Percentiles rank a stretch among this genome's conserved stretches.
These are phyloP conservation scores for Acinonyx jubatus DNA, from an alignment of 2,113 vertebrate genomes.

Conservation along the genomic window DNA sequence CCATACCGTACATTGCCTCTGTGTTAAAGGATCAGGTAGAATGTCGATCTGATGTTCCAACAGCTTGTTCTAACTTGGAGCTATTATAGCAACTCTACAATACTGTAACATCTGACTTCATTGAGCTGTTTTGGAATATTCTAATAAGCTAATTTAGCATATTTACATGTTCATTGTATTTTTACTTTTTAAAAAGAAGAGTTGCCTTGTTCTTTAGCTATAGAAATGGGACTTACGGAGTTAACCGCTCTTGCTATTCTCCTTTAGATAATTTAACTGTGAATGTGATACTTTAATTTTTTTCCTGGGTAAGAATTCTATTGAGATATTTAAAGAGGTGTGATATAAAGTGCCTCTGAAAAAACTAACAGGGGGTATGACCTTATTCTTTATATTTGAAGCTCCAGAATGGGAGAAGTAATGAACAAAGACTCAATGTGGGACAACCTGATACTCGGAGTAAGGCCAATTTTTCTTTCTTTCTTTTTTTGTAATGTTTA, in stretches of 20 bases:
- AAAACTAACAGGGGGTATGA: constrained; percentile 16
- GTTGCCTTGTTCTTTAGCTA: neutral
- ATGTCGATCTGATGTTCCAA: neutral
- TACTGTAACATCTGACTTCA: neutral
- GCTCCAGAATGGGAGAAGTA: constrained; percentile 73
- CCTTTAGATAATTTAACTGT: constrained; percentile 36
- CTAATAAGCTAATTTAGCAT: neutral
- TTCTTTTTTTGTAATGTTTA: neutral
- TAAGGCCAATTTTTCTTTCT: constrained; percentile 72
- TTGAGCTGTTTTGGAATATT: neutral
- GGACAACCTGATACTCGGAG: constrained; percentile 68
- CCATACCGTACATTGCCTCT: neutral
- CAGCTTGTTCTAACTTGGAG: neutral
- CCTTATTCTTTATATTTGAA: constrained; percentile 76
- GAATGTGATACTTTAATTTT: constrained; percentile 37
- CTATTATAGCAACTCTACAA: neutral
- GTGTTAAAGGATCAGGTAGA: neutral
- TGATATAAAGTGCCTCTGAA: constrained; percentile 33
- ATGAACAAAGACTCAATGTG: constrained; percentile 57
- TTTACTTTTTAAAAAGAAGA: constrained; percentile 20
- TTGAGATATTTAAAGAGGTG: constrained; percentile 62
- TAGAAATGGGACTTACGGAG: neutral
- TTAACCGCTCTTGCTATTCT: neutral
- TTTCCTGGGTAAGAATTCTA: constrained; percentile 46
- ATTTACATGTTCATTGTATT: neutral